Percentiles rank a stretch among this genome's conserved stretches.
Evolutionary conservation across 2,113 vertebrate genomes (phyloP).

Genomic region (Haemorhous mexicanus): DNA sequence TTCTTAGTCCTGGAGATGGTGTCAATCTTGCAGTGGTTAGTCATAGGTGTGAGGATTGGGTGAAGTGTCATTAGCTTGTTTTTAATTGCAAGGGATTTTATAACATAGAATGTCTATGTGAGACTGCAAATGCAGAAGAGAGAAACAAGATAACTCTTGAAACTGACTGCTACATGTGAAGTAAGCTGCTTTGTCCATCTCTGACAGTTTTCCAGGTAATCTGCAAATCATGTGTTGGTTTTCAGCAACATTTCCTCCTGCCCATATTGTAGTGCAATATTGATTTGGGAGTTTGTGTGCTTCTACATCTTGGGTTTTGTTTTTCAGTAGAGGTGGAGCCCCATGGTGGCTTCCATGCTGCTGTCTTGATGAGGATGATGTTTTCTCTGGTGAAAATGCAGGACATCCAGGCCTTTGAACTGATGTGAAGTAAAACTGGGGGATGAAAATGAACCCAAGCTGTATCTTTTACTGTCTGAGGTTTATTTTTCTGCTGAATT

Average conservation of each 20-base stretch:
- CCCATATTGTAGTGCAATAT: not conserved
- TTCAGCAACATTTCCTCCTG: not conserved
- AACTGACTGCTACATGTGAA: not conserved
- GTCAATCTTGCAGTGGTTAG: conserved; percentile 1
- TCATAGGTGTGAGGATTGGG: not conserved
- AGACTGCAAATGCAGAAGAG: not conserved
- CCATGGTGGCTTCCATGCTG: not conserved
- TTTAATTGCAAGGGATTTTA: not conserved
- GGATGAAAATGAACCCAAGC: not conserved
- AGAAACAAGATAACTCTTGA: not conserved
- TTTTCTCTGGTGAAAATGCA: not conserved
- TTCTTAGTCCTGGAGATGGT: not conserved
- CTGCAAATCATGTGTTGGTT: not conserved
- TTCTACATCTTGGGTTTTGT: not conserved
- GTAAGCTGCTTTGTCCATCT: not conserved
- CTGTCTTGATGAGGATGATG: not conserved
- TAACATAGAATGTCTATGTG: not conserved
- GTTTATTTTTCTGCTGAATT: not conserved
- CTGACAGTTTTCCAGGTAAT: not conserved
- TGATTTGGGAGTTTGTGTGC: not conserved
- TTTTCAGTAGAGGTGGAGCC: not conserved
- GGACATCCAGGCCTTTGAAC: not conserved
- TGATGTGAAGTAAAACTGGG: not conserved
- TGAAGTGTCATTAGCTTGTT: not conserved
- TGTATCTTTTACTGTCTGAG: not conserved